phyloP scores from a whole-genome alignment of 2,113 vertebrate genomes.

The Ctenomys sociabilis region DNA sequence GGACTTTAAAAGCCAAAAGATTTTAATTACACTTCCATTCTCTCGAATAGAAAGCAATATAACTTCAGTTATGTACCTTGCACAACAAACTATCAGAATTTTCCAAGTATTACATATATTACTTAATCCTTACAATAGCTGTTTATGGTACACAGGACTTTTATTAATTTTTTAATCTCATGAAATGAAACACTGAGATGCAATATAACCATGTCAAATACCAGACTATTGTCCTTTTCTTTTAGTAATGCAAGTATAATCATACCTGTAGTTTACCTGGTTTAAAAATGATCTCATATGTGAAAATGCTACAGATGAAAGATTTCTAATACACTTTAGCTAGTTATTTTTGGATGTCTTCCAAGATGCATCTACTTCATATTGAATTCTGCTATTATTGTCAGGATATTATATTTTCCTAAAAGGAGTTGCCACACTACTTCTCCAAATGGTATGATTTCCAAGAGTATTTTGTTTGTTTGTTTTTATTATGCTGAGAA shows the following conservation, averaged over 20 bases:
- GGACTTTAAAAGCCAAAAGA: background rate
- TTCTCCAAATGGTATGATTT: background rate
- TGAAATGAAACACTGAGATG: background rate
- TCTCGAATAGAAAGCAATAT: background rate
- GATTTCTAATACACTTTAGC: background rate
- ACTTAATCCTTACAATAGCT: background rate
- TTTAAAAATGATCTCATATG: background rate
- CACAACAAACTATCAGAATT: background rate
- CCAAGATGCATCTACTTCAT: background rate
- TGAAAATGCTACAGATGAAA: background rate
- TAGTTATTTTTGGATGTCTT: background rate
- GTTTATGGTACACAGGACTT: background rate
- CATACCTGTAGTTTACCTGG: background rate
- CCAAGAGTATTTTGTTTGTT: background rate
- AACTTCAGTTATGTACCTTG: background rate
- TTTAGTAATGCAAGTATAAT: background rate
- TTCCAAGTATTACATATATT: background rate
- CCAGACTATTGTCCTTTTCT: background rate
- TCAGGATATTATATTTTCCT: background rate
- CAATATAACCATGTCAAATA: background rate
- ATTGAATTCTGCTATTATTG: background rate
- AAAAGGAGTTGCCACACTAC: background rate
- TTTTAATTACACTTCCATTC: conserved; percentile 10
- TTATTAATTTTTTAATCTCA: background rate
- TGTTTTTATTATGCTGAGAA: too few species aligned